phyloP scores from a whole-genome alignment of 2,797 vertebrate species.

The Coendou prehensilis region DNA sequence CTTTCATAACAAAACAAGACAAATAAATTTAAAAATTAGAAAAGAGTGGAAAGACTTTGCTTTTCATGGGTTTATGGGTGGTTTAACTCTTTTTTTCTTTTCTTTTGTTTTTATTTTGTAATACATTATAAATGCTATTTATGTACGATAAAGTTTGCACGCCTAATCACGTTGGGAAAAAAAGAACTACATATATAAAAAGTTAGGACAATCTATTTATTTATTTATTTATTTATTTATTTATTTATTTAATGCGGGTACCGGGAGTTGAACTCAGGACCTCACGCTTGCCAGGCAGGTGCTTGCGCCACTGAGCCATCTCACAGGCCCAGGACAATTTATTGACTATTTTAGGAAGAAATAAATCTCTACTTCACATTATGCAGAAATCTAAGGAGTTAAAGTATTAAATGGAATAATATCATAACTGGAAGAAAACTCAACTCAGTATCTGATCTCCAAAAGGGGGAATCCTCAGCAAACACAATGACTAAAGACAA shows the following conservation, averaged over 20 bases:
- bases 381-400: slow-evolving; percentile 18
- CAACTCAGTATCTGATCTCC: not conserved
- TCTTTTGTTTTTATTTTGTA: slow-evolving; percentile 5
- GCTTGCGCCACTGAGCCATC: too few species aligned
- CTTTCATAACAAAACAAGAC: not conserved
- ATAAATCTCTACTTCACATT: not conserved
- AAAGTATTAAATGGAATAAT: slow-evolving; percentile 12
- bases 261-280: too few species aligned
- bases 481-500: not conserved
- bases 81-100: not conserved
- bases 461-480: slow-evolving; percentile 19
- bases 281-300: too few species aligned
- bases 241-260: too few species aligned
- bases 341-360: slow-evolving; percentile 31
- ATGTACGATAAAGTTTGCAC: not conserved
- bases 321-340: not conserved
- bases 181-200: slow-evolving; percentile 19
- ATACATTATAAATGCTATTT: not conserved
- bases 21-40: not conserved
- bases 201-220: not conserved
- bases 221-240: too few species aligned
- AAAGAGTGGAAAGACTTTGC: not conserved
- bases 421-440: slow-evolving; percentile 44
- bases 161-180: not conserved
- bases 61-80: not conserved